Conservation (phyloP, 2,797 vertebrate genomes). For the Meda fulgida region DNA sequence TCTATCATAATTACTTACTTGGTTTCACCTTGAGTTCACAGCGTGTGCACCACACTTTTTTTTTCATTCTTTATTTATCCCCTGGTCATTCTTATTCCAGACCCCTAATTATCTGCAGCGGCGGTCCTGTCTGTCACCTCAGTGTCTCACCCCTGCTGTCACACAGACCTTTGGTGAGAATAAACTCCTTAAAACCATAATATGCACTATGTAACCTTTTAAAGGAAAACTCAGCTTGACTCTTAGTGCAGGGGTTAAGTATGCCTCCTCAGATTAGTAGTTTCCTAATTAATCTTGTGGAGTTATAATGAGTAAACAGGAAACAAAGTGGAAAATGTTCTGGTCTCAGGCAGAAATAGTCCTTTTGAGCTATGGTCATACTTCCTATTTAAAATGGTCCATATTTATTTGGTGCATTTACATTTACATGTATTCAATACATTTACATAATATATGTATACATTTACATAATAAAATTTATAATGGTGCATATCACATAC, state of each 20-base stretch:
- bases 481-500: neutral
- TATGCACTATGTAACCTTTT: slow-evolving; percentile 42
- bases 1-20: slow-evolving; percentile 68
- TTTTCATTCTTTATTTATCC: slow-evolving; percentile 28
- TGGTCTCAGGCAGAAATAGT: neutral
- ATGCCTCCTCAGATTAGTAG: slow-evolving; percentile 14
- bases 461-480: too few relatives aligned
- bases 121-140: slow-evolving; percentile 39
- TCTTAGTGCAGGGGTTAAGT: slow-evolving; percentile 37
- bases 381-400: neutral
- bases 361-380: neutral
- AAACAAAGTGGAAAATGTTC: neutral
- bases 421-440: too few relatives aligned
- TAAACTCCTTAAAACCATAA: slow-evolving; percentile 46
- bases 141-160: slow-evolving; percentile 44
- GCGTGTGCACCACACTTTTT: slow-evolving; percentile 40
- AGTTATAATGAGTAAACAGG: neutral
- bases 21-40: slow-evolving; percentile 64
- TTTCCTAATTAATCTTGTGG: neutral
- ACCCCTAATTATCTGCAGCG: slow-evolving; percentile 60
- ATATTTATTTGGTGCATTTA: neutral
- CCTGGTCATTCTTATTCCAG: slow-evolving; percentile 55
- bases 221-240: neutral
- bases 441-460: too few relatives aligned
- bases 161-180: slow-evolving; percentile 13